These are phyloP conservation scores for Myripristis jacobus DNA, from an alignment of 2,797 vertebrate genomes.

Conservation along the genomic window DNA sequence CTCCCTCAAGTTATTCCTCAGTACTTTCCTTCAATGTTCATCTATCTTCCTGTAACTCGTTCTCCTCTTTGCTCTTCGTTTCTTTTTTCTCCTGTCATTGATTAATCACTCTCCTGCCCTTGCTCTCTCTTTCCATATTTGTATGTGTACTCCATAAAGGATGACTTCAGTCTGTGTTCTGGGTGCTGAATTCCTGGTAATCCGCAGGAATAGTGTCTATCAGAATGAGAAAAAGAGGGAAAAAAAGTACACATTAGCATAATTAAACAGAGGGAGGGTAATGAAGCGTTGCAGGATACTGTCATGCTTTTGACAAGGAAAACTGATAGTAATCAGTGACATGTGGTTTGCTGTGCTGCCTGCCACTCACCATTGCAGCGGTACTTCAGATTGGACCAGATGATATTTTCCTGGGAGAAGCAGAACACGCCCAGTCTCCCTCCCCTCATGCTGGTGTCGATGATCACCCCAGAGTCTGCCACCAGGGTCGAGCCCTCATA, in stretches of 20 bases:
- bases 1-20: background rate
- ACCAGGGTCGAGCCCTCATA: slow-evolving; percentile 94
- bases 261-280: background rate
- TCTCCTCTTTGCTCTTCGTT: slow-evolving; percentile 4
- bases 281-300: background rate
- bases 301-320: background rate
- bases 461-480: slow-evolving; percentile 93
- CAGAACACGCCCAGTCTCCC: slow-evolving; percentile 98
- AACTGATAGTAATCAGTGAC: background rate
- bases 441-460: slow-evolving; percentile 97
- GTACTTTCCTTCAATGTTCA: slow-evolving; percentile 4
- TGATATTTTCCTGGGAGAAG: slow-evolving; percentile 99
- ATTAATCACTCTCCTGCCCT: background rate
- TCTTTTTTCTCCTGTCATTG: slow-evolving; percentile 15
- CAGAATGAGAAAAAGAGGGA: slow-evolving; percentile 34
- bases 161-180: slow-evolving; percentile 68
- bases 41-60: background rate
- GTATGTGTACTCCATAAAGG: background rate
- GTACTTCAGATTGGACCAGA: slow-evolving; percentile 99
- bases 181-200: slow-evolving; percentile 87
- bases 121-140: background rate
- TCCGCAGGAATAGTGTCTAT: slow-evolving; percentile 95
- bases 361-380: slow-evolving; percentile 94
- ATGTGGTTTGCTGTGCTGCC: background rate
- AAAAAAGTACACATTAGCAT: slow-evolving; percentile 5